These are phyloP conservation scores for Keiferia lycopersicella DNA, from an alignment of 2,888 invertebrate species.

Conservation along the genomic window DNA sequence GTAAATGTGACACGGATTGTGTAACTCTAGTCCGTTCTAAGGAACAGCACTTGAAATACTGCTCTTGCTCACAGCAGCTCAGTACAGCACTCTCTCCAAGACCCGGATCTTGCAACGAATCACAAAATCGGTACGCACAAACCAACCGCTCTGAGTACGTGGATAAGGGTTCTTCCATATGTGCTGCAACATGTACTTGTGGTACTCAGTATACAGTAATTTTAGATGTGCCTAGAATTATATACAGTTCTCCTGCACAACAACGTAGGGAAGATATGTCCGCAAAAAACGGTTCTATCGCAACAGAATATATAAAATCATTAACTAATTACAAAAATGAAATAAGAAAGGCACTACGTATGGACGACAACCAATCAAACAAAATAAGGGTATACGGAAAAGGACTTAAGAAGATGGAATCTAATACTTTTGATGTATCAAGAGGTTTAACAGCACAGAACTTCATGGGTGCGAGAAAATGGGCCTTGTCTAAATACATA, in stretches of 20 bases:
- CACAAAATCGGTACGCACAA: not conserved
- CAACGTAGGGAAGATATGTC: not conserved
- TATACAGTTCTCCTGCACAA: not conserved
- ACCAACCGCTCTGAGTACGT: not conserved
- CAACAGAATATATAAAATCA: not conserved
- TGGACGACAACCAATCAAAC: not conserved
- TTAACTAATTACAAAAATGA: not conserved
- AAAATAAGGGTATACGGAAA: not conserved
- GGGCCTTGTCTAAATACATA: conserved; percentile 57
- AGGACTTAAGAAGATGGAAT: not conserved
- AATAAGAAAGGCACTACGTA: not conserved
- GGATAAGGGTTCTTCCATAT: conserved; percentile 44
- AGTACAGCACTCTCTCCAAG: not conserved
- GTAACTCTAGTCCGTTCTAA: not conserved
- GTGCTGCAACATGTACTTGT: conserved; percentile 41
- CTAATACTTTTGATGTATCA: conserved; percentile 1
- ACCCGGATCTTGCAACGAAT: not conserved
- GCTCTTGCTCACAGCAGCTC: conserved; percentile 5
- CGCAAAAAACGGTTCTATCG: not conserved
- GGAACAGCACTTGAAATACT: not conserved
- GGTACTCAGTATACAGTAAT: conserved; percentile 47
- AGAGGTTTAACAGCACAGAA: not conserved
- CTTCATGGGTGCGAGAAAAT: conserved; percentile 48
- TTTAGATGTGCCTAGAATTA: too few relatives aligned
- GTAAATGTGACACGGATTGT: conserved; percentile 8